phyloP scores from a whole-genome alignment of 2,797 vertebrate genomes.

The Miopithecus talapoin region DNA sequence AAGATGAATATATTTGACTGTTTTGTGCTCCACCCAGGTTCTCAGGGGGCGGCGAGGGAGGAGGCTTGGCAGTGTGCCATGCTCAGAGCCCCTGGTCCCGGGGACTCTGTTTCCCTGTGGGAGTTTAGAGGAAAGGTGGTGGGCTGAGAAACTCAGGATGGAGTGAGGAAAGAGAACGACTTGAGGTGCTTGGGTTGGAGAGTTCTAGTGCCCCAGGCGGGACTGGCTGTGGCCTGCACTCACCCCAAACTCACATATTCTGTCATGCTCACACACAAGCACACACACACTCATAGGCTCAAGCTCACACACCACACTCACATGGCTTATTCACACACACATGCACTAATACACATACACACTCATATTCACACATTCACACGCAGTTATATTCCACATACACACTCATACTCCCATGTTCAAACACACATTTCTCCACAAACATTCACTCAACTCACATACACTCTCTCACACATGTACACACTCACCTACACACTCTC shows the following conservation, averaged over 20 bases:
- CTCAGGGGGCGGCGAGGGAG: neutral
- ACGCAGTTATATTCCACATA: neutral
- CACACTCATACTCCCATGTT: too few species aligned
- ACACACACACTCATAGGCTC: too few species aligned
- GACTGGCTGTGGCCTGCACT: too few species aligned
- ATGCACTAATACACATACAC: neutral
- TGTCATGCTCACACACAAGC: too few species aligned
- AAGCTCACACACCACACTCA: neutral
- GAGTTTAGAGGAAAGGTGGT: neutral
- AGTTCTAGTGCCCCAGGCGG: neutral
- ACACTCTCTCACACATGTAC: too few species aligned
- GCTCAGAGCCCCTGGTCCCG: rapidly evolving
- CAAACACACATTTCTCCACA: too few species aligned
- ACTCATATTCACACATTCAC: neutral
- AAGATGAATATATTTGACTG: neutral
- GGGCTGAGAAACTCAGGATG: neutral
- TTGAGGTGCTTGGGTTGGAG: neutral
- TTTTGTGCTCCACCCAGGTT: neutral
- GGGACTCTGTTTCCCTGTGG: rapidly evolving
- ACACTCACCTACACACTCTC: neutral
- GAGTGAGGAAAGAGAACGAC: neutral
- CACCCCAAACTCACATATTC: neutral
- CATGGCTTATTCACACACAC: neutral
- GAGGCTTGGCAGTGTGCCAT: neutral
- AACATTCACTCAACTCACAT: neutral